Percentiles rank a stretch among this genome's conserved stretches.
Evolutionary conservation across 92 coral and sea anemone genomes (phyloP).

Genomic region (Zoanthus solanderi): DNA sequence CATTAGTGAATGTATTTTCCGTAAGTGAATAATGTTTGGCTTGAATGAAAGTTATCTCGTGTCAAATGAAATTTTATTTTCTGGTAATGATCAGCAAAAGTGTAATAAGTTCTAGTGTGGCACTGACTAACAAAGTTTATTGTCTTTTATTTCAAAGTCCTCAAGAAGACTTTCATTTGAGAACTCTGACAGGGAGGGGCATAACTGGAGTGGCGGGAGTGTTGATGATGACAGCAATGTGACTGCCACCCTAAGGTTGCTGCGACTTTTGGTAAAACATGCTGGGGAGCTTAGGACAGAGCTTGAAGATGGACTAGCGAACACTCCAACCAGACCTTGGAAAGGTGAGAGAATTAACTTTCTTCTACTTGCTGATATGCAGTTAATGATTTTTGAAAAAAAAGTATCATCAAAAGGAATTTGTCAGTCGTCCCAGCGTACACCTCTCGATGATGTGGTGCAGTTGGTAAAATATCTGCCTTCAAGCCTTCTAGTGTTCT

Average conservation of each 20-base stretch:
- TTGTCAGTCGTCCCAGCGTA: too few species aligned
- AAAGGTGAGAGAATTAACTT: constrained; percentile 70
- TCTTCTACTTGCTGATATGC: not conserved
- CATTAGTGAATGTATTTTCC: not conserved
- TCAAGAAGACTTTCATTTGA: constrained; percentile 37
- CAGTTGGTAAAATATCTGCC: too few species aligned
- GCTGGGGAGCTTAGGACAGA: constrained; percentile 93
- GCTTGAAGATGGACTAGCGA: constrained; percentile 88
- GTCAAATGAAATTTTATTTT: not conserved
- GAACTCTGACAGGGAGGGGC: constrained; percentile 44
- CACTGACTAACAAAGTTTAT: too few species aligned
- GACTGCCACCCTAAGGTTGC: constrained; percentile 95
- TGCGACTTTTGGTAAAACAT: constrained; percentile 95
- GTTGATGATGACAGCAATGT: constrained; percentile 95
- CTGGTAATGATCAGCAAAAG: not conserved
- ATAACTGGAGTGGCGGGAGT: constrained; percentile 48
- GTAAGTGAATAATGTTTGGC: not conserved
- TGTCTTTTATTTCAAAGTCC: not conserved
- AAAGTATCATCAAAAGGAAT: too few species aligned
- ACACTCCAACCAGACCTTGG: constrained; percentile 97
- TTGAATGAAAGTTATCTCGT: not conserved
- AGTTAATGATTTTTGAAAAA: too few species aligned
- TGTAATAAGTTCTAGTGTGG: too few species aligned
- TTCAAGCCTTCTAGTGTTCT: too few species aligned
- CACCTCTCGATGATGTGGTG: too few species aligned